A percentile compares a stretch with the other conserved stretches of the same genome.
Evolutionary conservation across 2,797 vertebrate genomes (phyloP).

Genomic region (Telmatherina bonti): DNA sequence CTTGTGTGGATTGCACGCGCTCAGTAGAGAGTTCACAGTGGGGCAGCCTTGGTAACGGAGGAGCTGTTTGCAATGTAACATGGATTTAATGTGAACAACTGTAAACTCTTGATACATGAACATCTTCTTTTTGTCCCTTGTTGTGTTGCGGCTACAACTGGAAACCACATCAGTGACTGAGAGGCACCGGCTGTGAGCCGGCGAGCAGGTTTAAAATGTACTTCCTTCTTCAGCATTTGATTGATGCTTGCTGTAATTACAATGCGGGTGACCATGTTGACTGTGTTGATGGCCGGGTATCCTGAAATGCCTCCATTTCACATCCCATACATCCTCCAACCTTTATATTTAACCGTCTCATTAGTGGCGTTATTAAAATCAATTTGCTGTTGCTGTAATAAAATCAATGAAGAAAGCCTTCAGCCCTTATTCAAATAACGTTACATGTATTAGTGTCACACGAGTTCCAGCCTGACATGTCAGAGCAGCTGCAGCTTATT

Average conservation of each 20-base stretch:
- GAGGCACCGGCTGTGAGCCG: slow-evolving; percentile 2
- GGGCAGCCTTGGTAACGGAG: slow-evolving; percentile 60
- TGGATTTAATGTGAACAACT: slow-evolving; percentile 46
- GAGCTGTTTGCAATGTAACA: slow-evolving; percentile 57
- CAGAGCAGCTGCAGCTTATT: slow-evolving; percentile 66
- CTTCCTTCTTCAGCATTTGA: slow-evolving; percentile 2
- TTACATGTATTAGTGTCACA: slow-evolving; percentile 72
- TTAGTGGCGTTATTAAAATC: slow-evolving; percentile 71
- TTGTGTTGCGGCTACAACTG: slow-evolving; percentile 30
- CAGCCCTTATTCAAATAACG: slow-evolving; percentile 70
- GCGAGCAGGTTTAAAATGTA: slow-evolving; percentile 66
- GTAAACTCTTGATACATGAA: slow-evolving; percentile 40
- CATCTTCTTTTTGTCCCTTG: slow-evolving; percentile 24
- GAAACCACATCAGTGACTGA: not conserved
- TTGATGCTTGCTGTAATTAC: slow-evolving; percentile 30
- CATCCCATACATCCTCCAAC: slow-evolving; percentile 40
- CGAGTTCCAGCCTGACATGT: slow-evolving; percentile 63
- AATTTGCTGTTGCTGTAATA: slow-evolving; percentile 70
- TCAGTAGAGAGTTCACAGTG: slow-evolving; percentile 54
- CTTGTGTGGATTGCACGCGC: slow-evolving; percentile 39
- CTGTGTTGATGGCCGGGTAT: slow-evolving; percentile 12
- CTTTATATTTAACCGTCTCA: slow-evolving; percentile 56
- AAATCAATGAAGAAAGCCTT: slow-evolving; percentile 73
- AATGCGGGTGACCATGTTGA: slow-evolving; percentile 13
- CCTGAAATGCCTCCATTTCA: slow-evolving; percentile 14